Conservation (phyloP, 2,888 invertebrate genomes). For the Nephrotoma guestfalica region DNA sequence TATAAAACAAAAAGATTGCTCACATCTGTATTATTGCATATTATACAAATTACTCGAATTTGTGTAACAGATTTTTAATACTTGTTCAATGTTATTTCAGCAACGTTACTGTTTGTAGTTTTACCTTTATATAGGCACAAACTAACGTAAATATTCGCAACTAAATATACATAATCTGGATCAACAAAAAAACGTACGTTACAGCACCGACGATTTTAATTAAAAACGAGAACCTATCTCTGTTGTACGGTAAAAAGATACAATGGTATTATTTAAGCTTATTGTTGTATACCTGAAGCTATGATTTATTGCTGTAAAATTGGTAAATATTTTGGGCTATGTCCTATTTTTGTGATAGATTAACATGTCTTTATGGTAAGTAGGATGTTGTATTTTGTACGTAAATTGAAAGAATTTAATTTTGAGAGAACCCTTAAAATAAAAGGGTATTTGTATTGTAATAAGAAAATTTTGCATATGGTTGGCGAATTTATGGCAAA, state of each 20-base stretch:
- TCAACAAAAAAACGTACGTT: background rate
- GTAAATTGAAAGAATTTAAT: too few species aligned
- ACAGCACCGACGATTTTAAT: background rate
- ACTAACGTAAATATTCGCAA: background rate
- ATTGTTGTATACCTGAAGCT: background rate
- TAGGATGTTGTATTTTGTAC: too few species aligned
- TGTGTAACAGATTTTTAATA: background rate
- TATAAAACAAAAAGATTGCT: too few species aligned
- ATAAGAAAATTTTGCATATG: too few species aligned
- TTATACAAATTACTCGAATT: background rate
- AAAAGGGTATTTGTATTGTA: too few species aligned
- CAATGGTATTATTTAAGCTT: background rate
- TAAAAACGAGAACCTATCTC: background rate
- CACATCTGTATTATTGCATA: too few species aligned
- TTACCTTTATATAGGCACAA: background rate
- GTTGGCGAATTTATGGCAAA: too few species aligned
- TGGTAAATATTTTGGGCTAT: background rate
- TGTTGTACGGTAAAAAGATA: too few species aligned
- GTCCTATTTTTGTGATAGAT: background rate
- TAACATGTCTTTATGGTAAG: too few species aligned
- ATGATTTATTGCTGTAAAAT: background rate
- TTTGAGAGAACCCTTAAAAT: too few species aligned
- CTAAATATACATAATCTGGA: background rate
- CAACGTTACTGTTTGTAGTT: background rate
- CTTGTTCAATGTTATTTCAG: background rate